A percentile compares a stretch with the other conserved stretches of the same genome.
These are phyloP conservation scores for Polymixis lichenea DNA, from an alignment of 2,888 invertebrate genomes.

Conservation along the genomic window DNA sequence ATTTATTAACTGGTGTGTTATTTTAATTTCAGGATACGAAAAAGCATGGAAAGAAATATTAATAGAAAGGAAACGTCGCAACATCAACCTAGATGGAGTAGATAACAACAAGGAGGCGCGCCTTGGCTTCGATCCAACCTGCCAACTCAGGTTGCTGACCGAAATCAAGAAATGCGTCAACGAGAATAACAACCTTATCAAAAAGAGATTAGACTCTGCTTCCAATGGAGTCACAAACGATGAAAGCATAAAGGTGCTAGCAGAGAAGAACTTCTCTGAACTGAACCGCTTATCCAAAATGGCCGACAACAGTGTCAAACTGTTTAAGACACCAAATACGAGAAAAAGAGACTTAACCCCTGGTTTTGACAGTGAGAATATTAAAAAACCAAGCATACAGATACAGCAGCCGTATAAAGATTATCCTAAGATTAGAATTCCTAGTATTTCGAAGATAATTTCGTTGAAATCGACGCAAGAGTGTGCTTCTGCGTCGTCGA, in stretches of 20 bases:
- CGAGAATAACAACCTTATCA: constrained; percentile 87
- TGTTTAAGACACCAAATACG: constrained; percentile 82
- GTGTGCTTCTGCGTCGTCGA: constrained; percentile 67
- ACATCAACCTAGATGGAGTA: constrained; percentile 77
- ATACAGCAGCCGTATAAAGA: constrained; percentile 68
- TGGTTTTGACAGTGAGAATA: constrained; percentile 80
- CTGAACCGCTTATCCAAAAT: constrained; percentile 86
- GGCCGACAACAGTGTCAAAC: constrained; percentile 86
- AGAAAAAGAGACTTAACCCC: constrained; percentile 83
- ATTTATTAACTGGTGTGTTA: not conserved
- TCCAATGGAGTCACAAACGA: constrained; percentile 67
- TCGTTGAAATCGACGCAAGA: constrained; percentile 80
- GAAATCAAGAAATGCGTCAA: constrained; percentile 86
- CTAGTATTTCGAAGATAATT: constrained; percentile 84
- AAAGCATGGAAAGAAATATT: constrained; percentile 92
- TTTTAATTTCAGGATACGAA: constrained; percentile 90
- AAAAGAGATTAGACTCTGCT: constrained; percentile 79
- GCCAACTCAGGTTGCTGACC: constrained; percentile 83
- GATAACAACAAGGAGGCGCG: constrained; percentile 59
- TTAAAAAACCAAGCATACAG: constrained; percentile 68
- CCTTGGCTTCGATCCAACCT: constrained; percentile 76
- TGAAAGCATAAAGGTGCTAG: constrained; percentile 81
- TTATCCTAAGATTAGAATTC: constrained; percentile 83
- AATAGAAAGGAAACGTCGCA: constrained; percentile 91
- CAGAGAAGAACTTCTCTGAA: constrained; percentile 88